A percentile compares a stretch with the other conserved stretches of the same genome.
phyloP scores from a whole-genome alignment of 2,113 vertebrate species.

The Cynopterus brachyotis region DNA sequence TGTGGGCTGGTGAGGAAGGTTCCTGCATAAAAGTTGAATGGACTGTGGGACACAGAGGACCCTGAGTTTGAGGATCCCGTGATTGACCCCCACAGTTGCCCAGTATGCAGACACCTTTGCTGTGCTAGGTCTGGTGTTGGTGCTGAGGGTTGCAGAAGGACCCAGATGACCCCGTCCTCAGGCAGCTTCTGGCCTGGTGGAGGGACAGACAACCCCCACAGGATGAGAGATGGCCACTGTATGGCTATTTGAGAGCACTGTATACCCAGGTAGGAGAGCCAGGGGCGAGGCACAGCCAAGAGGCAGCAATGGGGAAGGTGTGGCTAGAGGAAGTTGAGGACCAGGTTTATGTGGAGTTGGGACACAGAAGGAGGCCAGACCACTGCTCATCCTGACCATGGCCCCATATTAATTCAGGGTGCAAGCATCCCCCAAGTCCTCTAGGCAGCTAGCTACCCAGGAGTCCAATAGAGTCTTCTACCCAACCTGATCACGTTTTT shows the following conservation, averaged over 20 bases:
- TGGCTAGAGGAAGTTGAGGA: background rate
- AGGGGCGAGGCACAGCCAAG: too few species aligned
- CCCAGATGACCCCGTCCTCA: background rate
- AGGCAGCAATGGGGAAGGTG: background rate
- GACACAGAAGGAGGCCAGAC: background rate
- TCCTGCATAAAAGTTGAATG: background rate
- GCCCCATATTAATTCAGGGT: background rate
- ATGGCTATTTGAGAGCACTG: background rate
- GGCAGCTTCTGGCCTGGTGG: background rate
- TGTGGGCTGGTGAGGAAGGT: background rate
- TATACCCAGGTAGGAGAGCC: background rate
- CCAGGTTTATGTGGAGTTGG: background rate
- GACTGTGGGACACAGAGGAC: fast-evolving
- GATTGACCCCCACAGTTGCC: background rate
- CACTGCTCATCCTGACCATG: background rate
- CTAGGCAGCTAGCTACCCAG: background rate
- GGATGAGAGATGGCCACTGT: background rate
- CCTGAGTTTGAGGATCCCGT: background rate
- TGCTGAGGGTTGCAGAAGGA: background rate
- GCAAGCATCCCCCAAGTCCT: background rate
- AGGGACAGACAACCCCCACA: background rate
- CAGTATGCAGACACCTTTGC: background rate
- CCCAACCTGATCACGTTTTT: background rate
- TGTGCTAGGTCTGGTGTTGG: background rate
- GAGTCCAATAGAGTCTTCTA: background rate